A percentile compares a stretch with the other conserved stretches of the same genome.
Conservation (phyloP, 1,140 invertebrate genomes). For the Pseudomyrmex concolor region DNA sequence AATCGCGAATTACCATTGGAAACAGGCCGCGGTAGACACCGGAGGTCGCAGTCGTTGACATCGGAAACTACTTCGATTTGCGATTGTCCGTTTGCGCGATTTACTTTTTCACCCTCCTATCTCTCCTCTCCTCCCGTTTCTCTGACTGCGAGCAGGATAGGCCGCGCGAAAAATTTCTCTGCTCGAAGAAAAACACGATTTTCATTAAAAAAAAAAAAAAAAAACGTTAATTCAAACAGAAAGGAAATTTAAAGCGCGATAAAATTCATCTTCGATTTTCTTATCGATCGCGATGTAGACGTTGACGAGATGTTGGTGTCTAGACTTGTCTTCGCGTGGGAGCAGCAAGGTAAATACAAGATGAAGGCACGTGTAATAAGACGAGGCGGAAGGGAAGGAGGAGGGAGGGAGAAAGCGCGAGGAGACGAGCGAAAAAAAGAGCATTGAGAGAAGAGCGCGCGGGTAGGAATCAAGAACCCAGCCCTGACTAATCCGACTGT, state of each 20-base stretch:
- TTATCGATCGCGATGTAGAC: conserved; percentile 27
- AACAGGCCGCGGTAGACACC: conserved; percentile 74
- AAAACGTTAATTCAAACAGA: background rate
- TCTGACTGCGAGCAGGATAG: background rate
- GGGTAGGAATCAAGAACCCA: conserved; percentile 75
- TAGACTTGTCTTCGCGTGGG: conserved; percentile 49
- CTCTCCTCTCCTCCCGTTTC: too few species aligned
- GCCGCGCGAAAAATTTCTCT: conserved; percentile 38
- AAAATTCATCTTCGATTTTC: too few species aligned
- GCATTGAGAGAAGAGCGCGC: background rate
- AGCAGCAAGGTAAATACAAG: conserved; percentile 56
- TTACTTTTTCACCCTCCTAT: conserved; percentile 42
- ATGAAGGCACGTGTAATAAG: conserved; percentile 59
- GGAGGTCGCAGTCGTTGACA: conserved; percentile 80
- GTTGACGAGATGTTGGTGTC: conserved; percentile 27
- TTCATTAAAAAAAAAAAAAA: background rate
- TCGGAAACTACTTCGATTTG: conserved; percentile 83
- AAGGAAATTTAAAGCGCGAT: background rate
- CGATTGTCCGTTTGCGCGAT: conserved; percentile 70
- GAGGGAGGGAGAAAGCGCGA: conserved; percentile 12
- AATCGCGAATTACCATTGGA: conserved; percentile 82
- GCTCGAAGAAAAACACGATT: conserved; percentile 17
- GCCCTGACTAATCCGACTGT: conserved; percentile 79
- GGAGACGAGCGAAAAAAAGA: too few species aligned
- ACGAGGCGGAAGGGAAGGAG: conserved; percentile 10